phyloP scores from a whole-genome alignment of 2,797 vertebrate genomes.

The Pangasius larnaudii region DNA sequence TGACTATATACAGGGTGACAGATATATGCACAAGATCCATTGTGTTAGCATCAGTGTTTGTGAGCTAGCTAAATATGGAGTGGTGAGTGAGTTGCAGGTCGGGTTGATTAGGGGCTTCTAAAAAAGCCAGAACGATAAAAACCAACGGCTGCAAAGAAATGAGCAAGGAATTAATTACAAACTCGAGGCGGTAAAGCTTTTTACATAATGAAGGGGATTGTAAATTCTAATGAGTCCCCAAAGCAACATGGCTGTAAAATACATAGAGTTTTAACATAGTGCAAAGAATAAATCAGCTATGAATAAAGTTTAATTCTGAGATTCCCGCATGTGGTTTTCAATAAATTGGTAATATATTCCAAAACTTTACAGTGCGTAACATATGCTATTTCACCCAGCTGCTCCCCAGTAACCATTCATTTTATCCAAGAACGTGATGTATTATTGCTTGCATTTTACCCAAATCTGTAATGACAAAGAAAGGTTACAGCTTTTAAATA shows the following conservation, averaged over 20 bases:
- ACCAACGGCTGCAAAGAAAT: not conserved
- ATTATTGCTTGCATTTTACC: not conserved
- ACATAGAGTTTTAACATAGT: not conserved
- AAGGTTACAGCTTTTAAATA: not conserved
- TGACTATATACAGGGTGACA: not conserved
- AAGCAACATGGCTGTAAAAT: conserved; percentile 9
- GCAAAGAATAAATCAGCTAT: not conserved
- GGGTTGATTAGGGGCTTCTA: not conserved
- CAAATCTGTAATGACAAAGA: not conserved
- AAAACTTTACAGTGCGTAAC: not conserved
- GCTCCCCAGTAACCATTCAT: not conserved
- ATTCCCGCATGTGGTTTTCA: not conserved
- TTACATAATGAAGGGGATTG: conserved; percentile 5
- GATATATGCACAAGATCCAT: not conserved
- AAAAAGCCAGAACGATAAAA: conserved; percentile 3
- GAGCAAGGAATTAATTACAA: conserved; percentile 12
- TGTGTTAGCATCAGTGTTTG: not conserved
- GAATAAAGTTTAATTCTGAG: not conserved
- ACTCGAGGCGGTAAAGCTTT: conserved; percentile 3
- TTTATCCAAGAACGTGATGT: not conserved
- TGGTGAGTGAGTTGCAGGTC: not conserved
- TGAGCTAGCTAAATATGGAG: not conserved
- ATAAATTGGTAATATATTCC: too few species aligned
- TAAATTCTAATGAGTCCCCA: conserved; percentile 8
- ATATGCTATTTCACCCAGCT: not conserved